Base-by-base conservation (phyloP, 2,113 vertebrate genomes). In the Collichthys lucidus region DNA sequence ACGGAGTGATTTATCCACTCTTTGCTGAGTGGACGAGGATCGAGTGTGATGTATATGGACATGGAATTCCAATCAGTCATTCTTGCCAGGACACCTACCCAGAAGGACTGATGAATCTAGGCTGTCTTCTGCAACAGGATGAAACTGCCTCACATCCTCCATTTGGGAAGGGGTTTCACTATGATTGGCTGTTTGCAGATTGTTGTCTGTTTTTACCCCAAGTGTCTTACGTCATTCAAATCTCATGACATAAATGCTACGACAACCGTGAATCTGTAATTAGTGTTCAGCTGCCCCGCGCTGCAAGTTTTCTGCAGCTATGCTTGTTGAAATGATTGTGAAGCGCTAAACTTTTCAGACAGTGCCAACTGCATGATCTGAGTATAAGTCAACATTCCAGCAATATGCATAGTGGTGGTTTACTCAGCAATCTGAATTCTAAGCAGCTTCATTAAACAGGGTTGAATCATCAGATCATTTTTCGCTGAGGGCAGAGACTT, bases 11-110 rank as follows among this genome's bases (percentile, higher is more conserved):
- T 92, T 92, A 91, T 89, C 78, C 92, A 56, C 77, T 86, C 85
- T 91, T 87, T 91, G 91, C 89, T 84, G 89, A 93, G 86, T 90
- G 88, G 89, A 93, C 69, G 68, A 85, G 88, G 92, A 93, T 86
- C 79, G 82, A 93, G 88, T 88, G 91, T 91, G 88, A 93, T 94
- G 88, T 90, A 90, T 90, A 91, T 71, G 60, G 86, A 92, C 81
- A 67, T 89, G 91, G 92, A 93, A 94, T 94, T 93, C 91, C 86
- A 92, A 94, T 95, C 94, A 92, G 92, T 91, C 87, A 91, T 89
- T 79, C 76, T 59, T 66, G 75, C 86, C 84, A 84, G 77, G 82
- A 92, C 88, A 88, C 83, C 82, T 77, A 87, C 79, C 50, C 86
- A 79, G 75, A 86, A 86, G 77, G 80, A 73, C 62, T 70, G 84